Evolutionary conservation across 2,113 vertebrate genomes (phyloP).

Genomic region (Myotis davidii): DNA sequence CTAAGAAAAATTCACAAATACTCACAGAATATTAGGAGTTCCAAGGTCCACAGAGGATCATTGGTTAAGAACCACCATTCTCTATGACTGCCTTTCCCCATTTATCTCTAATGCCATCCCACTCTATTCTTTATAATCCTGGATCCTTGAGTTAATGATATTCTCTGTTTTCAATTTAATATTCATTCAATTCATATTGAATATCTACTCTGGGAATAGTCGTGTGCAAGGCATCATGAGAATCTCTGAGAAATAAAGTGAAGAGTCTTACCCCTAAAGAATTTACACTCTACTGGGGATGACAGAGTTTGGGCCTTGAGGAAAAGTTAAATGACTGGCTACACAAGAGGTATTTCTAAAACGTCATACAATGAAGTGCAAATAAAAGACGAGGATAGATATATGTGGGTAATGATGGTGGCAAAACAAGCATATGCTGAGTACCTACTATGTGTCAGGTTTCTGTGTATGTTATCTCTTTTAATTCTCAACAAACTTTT

Average conservation of each 20-base stretch:
- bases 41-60: not conserved
- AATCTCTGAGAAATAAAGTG: constrained; percentile 19
- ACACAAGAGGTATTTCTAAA: not conserved
- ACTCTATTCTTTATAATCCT: constrained; percentile 36
- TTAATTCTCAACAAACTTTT: not conserved
- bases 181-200: constrained; percentile 49
- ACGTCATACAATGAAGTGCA: not conserved
- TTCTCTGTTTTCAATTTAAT: not conserved
- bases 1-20: not conserved
- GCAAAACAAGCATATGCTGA: not conserved
- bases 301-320: not conserved
- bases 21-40: not conserved
- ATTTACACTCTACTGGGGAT: not conserved
- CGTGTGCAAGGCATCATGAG: not conserved
- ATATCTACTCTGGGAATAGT: constrained; percentile 13
- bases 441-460: not conserved
- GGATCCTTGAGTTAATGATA: constrained; percentile 53
- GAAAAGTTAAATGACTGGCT: constrained; percentile 1
- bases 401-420: not conserved
- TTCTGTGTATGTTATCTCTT: not conserved
- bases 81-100: not conserved
- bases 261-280: not conserved
- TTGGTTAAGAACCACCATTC: not conserved
- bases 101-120: not conserved
- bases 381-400: not conserved